Evolutionary conservation across 2,113 vertebrate species (phyloP), one percentile per base, ranked within the genome.

Genomic region (Colossoma macropomum): DNA sequence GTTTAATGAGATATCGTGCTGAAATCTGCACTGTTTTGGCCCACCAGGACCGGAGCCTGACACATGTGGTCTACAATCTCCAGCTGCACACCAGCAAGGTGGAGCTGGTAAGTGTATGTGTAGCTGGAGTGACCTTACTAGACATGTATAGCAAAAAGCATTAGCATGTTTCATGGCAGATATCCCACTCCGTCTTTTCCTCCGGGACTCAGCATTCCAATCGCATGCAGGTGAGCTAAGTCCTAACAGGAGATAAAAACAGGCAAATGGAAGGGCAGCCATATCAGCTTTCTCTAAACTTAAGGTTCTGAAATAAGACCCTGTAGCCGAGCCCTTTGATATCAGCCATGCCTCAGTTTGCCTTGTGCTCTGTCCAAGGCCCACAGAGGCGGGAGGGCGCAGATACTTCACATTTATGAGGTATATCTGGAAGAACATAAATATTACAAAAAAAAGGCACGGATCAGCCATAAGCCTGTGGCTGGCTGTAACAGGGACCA

Each of bases 341-440:
- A 75, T 80, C n/a, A 7, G 79, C 68, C 79, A 77, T 63, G 69
- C 63, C 82, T 59, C 32, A 30, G 77, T 50, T 77, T 52, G 52
- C 54, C 72, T 81, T 48, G 27, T 25, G 28, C 27, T 70, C 45
- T 23, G 15, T 80, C 66, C 30, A 65, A 68, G 74, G 65, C 80
- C 80, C 76, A 79, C 41, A 71, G 79, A 60, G 59, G 32, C 21
- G 38, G 23, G 38, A 45, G 23, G n/a, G 34, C 32, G 30, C 16
- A n/a, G 52, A 82, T 79, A 52, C 79, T 83, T 73, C 59, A 59
- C 41, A 84, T 69, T 85, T 88, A 79, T 72, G 71, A 76, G 83
- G 50, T 75, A 54, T 32, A 72, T 78, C 70, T 88, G 70, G 63
- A 59, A 54, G 62, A 77, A 63, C 65, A 75, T 81, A 82, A 82